These are phyloP conservation scores for Gastrophysa polygoni DNA, from an alignment of 2,888 invertebrate genomes.

Conservation along the genomic window DNA sequence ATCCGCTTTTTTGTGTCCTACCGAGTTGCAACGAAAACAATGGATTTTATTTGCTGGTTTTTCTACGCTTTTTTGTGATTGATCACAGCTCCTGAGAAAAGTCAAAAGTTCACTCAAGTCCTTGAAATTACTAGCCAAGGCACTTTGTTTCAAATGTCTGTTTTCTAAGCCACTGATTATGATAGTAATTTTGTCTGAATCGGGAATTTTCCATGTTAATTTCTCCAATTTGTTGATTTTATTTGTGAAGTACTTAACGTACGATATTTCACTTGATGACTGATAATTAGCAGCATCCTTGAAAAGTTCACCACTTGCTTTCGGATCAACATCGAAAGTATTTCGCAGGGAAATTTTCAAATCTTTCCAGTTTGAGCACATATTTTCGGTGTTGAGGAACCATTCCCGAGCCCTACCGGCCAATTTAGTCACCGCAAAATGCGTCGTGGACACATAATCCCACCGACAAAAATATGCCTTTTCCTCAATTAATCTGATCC, in stretches of 20 bases:
- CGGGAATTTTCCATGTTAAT: neutral
- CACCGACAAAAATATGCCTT: neutral
- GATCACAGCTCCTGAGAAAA: slow-evolving; percentile 2
- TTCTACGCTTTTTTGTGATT: neutral
- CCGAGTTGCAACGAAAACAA: neutral
- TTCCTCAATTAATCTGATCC: neutral
- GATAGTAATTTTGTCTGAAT: slow-evolving; percentile 3
- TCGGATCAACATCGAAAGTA: neutral
- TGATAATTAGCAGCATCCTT: neutral
- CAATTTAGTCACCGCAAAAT: neutral
- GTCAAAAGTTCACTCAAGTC: slow-evolving; percentile 1
- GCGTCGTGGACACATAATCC: neutral
- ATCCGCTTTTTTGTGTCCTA: neutral
- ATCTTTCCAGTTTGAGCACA: too few species aligned
- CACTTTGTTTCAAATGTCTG: neutral
- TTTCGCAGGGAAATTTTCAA: too few species aligned
- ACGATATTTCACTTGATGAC: neutral
- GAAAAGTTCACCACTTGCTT: neutral
- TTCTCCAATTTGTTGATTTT: slow-evolving; percentile 1
- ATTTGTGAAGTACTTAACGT: neutral
- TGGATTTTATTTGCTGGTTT: neutral
- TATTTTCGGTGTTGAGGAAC: neutral
- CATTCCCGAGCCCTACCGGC: neutral
- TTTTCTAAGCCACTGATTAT: neutral
- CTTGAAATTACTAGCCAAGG: neutral